Evolutionary conservation across 2,113 vertebrate species (phyloP), one percentile per base, ranked within the genome.

Genomic region (Rhagologus leucostigma): DNA sequence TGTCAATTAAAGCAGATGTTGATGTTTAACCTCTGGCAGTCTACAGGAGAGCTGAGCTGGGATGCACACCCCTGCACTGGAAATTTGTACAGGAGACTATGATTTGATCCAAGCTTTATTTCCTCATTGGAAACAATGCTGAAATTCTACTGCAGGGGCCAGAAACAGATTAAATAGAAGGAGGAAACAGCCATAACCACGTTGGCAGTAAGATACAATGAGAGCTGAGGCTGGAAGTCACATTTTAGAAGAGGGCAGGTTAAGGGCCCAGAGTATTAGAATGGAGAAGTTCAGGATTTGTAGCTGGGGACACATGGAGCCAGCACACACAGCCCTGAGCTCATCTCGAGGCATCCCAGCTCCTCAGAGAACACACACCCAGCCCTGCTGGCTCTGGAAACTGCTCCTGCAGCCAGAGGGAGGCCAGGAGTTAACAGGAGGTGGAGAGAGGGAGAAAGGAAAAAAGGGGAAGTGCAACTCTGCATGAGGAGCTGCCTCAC

Each of bases 281-380:
- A 9, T 18, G 37, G 20, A 50, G 12, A 47, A 23, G 8, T 27
- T 24, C n/a, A 37, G 46, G 33, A 8, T 79, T 46, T 56, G 37
- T 22, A 27, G 39, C 11, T 50, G 29, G 41, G 44, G 57, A 33
- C 14, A 35, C 55, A 33, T 1, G 5, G 32, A 63, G n/a, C 5
- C 22, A 16, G 18, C 21, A 10, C 3, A 18, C 33, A 27, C 10
- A 60, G 1, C 26, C 24, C 50, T 15, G 55, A 41, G 81, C 16
- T 73, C 37, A 8, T 15, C 37, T 13, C 33, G 4, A 20, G 22
- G 49, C 55, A 42, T 37, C 3, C 1, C 67, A 60, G 70, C 33
- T 65, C 33, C 76, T 46, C 2, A 0, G 3, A 1, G 12, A 41
- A 7, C 33, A 7, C 55, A n/a, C 13, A 23, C 18, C 6, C 47